Percentiles rank a stretch among this genome's conserved stretches.
Conservation (phyloP, 2,888 invertebrate species). For the Dynastes grantii region DNA sequence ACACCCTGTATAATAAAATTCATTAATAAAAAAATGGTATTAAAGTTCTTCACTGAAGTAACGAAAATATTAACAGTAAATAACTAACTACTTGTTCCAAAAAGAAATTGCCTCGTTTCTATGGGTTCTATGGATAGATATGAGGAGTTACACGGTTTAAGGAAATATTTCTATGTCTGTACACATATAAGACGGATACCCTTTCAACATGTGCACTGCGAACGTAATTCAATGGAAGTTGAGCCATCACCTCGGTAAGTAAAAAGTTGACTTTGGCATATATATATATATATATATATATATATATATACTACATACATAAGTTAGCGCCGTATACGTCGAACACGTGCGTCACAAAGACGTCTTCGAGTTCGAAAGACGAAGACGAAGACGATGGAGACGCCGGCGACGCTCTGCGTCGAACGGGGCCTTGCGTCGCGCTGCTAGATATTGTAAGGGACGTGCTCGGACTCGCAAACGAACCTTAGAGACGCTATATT, state of each 20-base stretch:
- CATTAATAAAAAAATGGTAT: no score
- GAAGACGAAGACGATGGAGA: slow-evolving; percentile 56
- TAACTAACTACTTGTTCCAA: no score
- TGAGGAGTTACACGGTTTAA: no score
- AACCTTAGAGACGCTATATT: slow-evolving; percentile 66
- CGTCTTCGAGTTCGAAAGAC: slow-evolving; percentile 55
- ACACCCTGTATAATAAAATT: no score
- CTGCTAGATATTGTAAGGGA: slow-evolving; percentile 65
- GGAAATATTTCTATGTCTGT: no score
- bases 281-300: no score
- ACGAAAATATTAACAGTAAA: no score
- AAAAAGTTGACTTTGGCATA: slow-evolving; percentile 65
- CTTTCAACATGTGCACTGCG: slow-evolving; percentile 62
- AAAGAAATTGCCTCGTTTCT: no score
- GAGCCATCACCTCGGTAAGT: slow-evolving; percentile 62
- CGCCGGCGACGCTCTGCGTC: slow-evolving; percentile 27
- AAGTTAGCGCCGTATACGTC: slow-evolving; percentile 60
- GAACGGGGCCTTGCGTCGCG: slow-evolving; percentile 48
- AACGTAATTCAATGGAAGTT: slow-evolving; percentile 62
- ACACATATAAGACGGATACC: slow-evolving; percentile 51
- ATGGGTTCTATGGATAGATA: no score
- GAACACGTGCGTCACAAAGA: slow-evolving; percentile 66
- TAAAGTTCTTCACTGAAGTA: no score
- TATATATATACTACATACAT: slow-evolving; percentile 19
- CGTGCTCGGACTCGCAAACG: slow-evolving; percentile 64